Evolutionary conservation across 2,797 vertebrate genomes (phyloP).

Genomic region (Molossus alvarezi): DNA sequence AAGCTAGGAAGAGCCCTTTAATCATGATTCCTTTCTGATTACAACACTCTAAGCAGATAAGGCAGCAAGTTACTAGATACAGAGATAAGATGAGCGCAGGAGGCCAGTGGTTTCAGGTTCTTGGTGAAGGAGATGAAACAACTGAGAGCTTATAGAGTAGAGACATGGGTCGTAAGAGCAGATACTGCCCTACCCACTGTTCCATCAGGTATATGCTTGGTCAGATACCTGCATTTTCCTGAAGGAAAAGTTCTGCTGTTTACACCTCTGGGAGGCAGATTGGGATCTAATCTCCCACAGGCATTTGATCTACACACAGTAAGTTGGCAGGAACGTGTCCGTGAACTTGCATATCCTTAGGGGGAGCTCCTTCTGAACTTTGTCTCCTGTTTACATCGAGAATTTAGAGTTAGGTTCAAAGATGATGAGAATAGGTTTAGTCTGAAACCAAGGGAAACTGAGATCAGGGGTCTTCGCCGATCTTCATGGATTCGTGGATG

Average conservation of each 20-base stretch:
- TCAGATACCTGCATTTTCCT: background rate
- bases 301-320: background rate
- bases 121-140: background rate
- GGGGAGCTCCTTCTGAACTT: background rate
- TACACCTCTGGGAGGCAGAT: background rate
- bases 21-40: background rate
- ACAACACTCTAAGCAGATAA: background rate
- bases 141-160: background rate
- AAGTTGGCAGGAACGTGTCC: background rate
- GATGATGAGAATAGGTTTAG: background rate
- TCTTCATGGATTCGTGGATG: background rate
- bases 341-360: background rate
- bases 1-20: background rate
- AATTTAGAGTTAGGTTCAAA: background rate
- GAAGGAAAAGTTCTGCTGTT: background rate
- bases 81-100: background rate
- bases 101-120: background rate
- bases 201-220: background rate
- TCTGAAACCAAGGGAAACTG: background rate
- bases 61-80: background rate
- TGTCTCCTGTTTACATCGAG: background rate
- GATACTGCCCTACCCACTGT: background rate
- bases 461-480: background rate
- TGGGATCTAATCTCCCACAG: too few relatives aligned
- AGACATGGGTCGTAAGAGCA: background rate